These are phyloP conservation scores for Cerastoderma edule DNA, from an alignment of 2,888 invertebrate genomes.

Conservation along the genomic window DNA sequence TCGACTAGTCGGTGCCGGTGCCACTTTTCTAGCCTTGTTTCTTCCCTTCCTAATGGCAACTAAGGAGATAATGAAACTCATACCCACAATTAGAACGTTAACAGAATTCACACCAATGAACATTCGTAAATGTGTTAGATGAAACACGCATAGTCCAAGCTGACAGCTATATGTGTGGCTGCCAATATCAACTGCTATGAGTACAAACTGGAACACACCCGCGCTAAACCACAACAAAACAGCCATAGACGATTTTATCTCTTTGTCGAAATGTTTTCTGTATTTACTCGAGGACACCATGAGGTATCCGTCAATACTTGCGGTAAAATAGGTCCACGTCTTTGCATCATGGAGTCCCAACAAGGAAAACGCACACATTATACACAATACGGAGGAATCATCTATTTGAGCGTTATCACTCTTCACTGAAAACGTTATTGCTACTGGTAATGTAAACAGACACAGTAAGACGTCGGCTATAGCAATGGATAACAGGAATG, in stretches of 20 bases:
- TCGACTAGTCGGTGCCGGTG: not conserved
- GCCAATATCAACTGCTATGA: not conserved
- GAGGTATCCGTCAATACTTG: slow-evolving; percentile 10
- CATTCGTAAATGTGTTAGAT: not conserved
- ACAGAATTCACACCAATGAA: not conserved
- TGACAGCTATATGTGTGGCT: not conserved
- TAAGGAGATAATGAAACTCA: not conserved
- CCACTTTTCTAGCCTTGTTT: not conserved
- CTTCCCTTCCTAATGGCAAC: slow-evolving; percentile 3
- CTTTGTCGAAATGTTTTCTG: not conserved
- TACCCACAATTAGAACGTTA: not conserved
- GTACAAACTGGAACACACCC: not conserved
- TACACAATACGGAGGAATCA: slow-evolving; percentile 2
- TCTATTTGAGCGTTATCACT: not conserved
- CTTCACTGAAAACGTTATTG: not conserved
- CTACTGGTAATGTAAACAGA: not conserved
- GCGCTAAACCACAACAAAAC: slow-evolving; percentile 5
- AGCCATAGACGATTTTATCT: slow-evolving; percentile 17
- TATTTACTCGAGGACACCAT: slow-evolving; percentile 15
- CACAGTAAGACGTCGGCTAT: slow-evolving; percentile 7
- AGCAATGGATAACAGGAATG: not conserved
- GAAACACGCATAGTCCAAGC: slow-evolving; percentile 6
- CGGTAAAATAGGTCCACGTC: slow-evolving; percentile 6
- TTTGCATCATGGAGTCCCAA: slow-evolving; percentile 1
- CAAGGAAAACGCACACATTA: slow-evolving; percentile 2